phyloP scores from a whole-genome alignment of 2,113 vertebrate species.

The Phocoena phocoena region DNA sequence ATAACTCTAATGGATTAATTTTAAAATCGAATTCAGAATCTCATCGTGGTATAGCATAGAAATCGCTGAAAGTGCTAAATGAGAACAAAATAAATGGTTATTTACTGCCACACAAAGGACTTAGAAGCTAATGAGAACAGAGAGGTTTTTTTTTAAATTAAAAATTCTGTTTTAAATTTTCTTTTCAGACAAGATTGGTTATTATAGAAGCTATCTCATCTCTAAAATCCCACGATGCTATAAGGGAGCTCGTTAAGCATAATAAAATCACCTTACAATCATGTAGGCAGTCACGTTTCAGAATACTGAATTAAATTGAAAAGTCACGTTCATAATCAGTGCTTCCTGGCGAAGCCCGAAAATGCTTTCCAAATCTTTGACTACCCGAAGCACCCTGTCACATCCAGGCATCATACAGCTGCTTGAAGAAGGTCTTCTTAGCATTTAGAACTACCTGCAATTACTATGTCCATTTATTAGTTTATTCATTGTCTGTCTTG shows the following conservation, averaged over 20 bases:
- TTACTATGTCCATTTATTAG: accelerated
- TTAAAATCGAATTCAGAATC: neutral
- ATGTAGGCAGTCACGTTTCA: neutral
- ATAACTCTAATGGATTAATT: neutral
- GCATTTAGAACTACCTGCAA: accelerated
- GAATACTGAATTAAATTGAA: neutral
- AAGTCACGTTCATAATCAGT: neutral
- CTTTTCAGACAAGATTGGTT: neutral
- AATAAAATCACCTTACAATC: neutral
- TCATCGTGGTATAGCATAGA: accelerated
- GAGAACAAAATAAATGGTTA: neutral
- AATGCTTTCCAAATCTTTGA: neutral
- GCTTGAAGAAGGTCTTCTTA: neutral
- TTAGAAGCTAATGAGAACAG: neutral
- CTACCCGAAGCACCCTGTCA: neutral
- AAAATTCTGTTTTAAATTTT: neutral
- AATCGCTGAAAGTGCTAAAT: neutral
- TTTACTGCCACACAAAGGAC: neutral
- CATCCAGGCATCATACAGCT: accelerated
- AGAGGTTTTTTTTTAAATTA: neutral
- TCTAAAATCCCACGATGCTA: accelerated
- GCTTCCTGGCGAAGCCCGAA: neutral
- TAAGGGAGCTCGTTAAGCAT: neutral
- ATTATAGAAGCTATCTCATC: neutral
- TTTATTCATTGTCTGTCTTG: too few relatives aligned